Conservation (phyloP, 2,113 vertebrate genomes). For the Entelurus aequoreus region DNA sequence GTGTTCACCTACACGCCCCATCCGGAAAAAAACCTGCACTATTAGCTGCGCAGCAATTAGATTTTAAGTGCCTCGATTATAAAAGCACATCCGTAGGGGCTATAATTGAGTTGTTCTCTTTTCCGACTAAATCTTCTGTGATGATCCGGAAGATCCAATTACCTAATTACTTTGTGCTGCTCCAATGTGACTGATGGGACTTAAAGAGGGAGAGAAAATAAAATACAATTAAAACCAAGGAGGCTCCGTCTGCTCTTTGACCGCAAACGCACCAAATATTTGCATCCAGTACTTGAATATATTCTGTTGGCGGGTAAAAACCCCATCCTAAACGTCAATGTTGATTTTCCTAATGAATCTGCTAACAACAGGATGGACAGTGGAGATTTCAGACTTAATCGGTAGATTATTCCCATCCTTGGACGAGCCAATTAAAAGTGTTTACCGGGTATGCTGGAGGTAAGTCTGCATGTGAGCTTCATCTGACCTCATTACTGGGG, state of each 20-base stretch:
- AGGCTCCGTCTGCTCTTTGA: neutral
- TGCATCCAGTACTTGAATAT: slow-evolving; percentile 17
- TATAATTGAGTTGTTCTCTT: slow-evolving; percentile 24
- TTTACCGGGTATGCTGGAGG: slow-evolving; percentile 52
- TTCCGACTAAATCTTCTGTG: slow-evolving; percentile 30
- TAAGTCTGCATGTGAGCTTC: slow-evolving; percentile 40
- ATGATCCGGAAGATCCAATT: slow-evolving; percentile 40
- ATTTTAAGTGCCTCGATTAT: slow-evolving; percentile 39
- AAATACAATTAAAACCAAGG: slow-evolving; percentile 1
- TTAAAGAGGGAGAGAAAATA: neutral
- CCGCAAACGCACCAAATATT: neutral
- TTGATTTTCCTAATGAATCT: slow-evolving; percentile 48
- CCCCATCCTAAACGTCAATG: slow-evolving; percentile 18
- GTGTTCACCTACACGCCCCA: slow-evolving; percentile 36
- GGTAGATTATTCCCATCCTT: slow-evolving; percentile 37
- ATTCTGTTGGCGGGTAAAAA: slow-evolving; percentile 31
- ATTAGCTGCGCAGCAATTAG: slow-evolving; percentile 38
- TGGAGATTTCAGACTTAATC: slow-evolving; percentile 39
- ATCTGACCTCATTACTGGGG: slow-evolving; percentile 53
- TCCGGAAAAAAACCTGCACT: slow-evolving; percentile 14
- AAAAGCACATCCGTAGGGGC: slow-evolving; percentile 15
- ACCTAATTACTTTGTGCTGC: slow-evolving; percentile 37
- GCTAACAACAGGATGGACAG: slow-evolving; percentile 39
- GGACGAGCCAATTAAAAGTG: slow-evolving; percentile 61
- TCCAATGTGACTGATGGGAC: slow-evolving; percentile 23